Evolutionary conservation across 30 jellyfish, hydroid and myxozoan genomes (phyloP).

Genomic region (Hydractinia echinata): DNA sequence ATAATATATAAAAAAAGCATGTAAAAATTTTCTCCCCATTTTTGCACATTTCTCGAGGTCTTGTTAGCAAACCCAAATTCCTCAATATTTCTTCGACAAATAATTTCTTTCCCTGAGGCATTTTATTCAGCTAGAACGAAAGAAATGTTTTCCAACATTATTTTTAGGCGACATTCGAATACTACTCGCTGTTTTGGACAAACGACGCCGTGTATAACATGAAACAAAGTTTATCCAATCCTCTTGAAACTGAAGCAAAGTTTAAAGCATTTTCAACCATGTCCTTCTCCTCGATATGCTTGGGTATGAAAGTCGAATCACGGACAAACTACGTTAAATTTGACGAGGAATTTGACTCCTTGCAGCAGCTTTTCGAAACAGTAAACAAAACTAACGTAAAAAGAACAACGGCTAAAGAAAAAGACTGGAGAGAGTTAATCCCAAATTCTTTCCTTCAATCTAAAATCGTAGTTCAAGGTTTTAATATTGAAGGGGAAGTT

Average conservation of each 20-base stretch:
- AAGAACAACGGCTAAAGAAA: neutral
- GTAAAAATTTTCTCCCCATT: too few species aligned
- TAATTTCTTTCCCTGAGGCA: too few species aligned
- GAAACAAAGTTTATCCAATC: neutral
- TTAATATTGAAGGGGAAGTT: neutral
- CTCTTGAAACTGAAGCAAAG: constrained; percentile 9
- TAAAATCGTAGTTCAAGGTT: neutral
- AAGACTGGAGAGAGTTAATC: neutral
- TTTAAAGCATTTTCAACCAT: neutral
- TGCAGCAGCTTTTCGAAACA: neutral
- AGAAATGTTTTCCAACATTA: neutral
- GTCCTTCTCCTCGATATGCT: neutral
- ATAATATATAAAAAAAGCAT: too few species aligned
- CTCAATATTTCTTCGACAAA: too few species aligned
- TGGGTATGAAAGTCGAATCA: neutral
- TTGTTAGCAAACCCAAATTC: too few species aligned
- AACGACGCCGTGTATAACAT: neutral
- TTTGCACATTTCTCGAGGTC: too few species aligned
- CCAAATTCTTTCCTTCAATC: neutral
- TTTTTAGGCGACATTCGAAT: constrained; percentile 18
- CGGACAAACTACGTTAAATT: constrained; percentile 8
- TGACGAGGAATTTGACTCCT: neutral
- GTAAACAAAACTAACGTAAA: neutral
- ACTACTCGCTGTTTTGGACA: neutral
- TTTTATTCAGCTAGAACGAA: too few species aligned